Percentiles rank a stretch among this genome's conserved stretches.
Conservation (phyloP, 2,113 vertebrate species). For the Podocnemis expansa region DNA sequence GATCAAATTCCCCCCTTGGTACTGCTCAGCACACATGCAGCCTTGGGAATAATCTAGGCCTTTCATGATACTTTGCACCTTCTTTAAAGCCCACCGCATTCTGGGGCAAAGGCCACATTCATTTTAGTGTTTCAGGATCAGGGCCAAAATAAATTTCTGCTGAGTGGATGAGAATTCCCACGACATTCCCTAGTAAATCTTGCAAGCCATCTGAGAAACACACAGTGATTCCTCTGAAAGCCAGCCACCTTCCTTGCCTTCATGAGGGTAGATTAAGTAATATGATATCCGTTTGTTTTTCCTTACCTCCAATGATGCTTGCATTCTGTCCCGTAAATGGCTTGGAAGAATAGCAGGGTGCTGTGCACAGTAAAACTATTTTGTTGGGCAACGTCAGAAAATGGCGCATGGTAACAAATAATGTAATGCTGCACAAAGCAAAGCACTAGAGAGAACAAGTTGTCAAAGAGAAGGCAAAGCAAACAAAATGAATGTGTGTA, state of each 20-base stretch:
- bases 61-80: not conserved
- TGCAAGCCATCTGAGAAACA: not conserved
- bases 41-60: not conserved
- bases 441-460: not conserved
- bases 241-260: not conserved
- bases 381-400: not conserved
- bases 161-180: not conserved
- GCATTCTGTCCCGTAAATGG: not conserved
- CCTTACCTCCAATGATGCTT: not conserved
- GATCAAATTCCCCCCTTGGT: not conserved
- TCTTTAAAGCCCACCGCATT: not conserved
- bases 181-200: not conserved
- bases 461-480: conserved; percentile 55
- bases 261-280: not conserved
- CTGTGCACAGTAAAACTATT: conserved; percentile 1
- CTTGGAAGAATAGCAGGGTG: not conserved
- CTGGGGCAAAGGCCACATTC: not conserved
- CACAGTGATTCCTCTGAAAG: not conserved
- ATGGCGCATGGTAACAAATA: conserved; percentile 12
- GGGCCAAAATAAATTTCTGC: not conserved
- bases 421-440: conserved; percentile 13
- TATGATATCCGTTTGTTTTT: not conserved
- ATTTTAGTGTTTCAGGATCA: not conserved
- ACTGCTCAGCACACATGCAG: not conserved
- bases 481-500: conserved; percentile 49